Evolutionary conservation across 2,888 invertebrate species (phyloP).

Genomic region (Amphipoea lucens): DNA sequence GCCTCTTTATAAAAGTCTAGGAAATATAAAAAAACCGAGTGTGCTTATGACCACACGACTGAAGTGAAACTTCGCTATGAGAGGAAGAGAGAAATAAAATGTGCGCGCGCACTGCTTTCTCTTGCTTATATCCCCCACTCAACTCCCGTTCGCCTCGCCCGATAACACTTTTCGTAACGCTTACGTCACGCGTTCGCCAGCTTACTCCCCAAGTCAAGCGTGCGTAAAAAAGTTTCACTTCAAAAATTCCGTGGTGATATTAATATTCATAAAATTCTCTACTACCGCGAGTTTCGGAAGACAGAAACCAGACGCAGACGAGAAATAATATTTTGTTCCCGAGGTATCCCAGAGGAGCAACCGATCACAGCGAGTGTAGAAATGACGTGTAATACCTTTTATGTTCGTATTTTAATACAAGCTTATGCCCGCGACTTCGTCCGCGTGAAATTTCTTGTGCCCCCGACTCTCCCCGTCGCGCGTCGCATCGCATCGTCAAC

Average conservation of each 20-base stretch:
- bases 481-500: not conserved
- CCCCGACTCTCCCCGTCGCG: not conserved
- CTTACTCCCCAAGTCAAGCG: too few species aligned
- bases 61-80: too few species aligned
- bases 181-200: too few species aligned
- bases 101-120: too few species aligned
- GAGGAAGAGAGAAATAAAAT: too few species aligned
- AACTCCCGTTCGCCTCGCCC: too few species aligned
- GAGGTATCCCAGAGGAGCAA: conserved; percentile 38
- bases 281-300: not conserved
- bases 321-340: conserved; percentile 32
- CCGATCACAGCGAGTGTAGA: conserved; percentile 23
- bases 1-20: not conserved
- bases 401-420: not conserved
- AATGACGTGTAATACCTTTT: conserved; percentile 37
- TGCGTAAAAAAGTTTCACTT: too few species aligned
- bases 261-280: conserved; percentile 42
- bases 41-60: too few species aligned
- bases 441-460: not conserved
- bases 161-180: too few species aligned
- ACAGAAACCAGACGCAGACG: conserved; percentile 10
- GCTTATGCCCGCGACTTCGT: not conserved
- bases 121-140: too few species aligned
- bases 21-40: not conserved
- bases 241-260: conserved; percentile 10